phyloP scores from a whole-genome alignment of 2,888 invertebrate species.

The Papilio elwesi region DNA sequence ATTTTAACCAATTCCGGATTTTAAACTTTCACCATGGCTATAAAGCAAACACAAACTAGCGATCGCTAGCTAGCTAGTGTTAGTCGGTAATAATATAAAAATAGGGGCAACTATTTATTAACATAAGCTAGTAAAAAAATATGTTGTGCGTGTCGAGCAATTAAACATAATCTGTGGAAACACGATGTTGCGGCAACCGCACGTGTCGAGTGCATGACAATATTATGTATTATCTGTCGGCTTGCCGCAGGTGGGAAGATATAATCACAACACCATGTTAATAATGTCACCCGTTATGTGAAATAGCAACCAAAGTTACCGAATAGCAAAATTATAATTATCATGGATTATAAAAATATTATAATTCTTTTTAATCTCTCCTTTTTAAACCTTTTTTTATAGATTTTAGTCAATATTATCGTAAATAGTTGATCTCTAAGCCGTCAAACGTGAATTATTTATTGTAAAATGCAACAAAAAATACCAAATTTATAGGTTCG shows the following conservation, averaged over 20 bases:
- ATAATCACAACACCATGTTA: conserved; percentile 28
- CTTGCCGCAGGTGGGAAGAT: conserved; percentile 30
- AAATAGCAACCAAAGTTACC: not conserved
- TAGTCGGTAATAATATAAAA: not conserved
- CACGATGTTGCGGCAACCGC: conserved; percentile 35
- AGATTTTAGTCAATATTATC: not conserved
- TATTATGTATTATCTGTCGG: conserved; percentile 42
- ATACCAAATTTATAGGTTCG: conserved; percentile 29
- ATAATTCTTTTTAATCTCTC: not conserved
- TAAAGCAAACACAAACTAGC: no score
- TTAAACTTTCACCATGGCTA: no score
- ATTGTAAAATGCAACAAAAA: conserved; percentile 27
- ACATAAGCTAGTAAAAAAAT: not conserved
- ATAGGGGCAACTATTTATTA: not conserved
- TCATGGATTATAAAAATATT: not conserved
- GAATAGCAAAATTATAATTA: not conserved
- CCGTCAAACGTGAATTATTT: conserved; percentile 19
- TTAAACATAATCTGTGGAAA: conserved; percentile 31
- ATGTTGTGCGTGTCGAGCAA: not conserved
- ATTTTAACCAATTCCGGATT: no score
- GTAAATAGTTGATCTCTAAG: conserved; percentile 8
- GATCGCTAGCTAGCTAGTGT: not conserved
- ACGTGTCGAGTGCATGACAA: conserved; percentile 39
- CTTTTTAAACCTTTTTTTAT: not conserved
- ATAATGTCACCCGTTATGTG: conserved; percentile 33